Base-by-base conservation (phyloP, 2,888 invertebrate genomes). In the Teinopalpus imperialis region DNA sequence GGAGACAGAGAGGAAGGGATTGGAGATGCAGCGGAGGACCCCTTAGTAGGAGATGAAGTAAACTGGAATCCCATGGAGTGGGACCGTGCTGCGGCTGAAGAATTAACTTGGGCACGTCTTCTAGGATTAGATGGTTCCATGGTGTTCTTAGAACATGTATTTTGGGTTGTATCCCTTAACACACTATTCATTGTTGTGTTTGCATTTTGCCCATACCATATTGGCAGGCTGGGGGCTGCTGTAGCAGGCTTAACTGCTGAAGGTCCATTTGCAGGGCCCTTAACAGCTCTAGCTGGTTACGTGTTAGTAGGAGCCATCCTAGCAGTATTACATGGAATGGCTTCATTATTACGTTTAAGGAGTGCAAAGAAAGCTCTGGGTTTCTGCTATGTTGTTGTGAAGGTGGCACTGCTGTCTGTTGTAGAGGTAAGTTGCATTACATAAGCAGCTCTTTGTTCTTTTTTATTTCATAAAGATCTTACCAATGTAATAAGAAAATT, bases 21-120 rank as follows among this genome's bases (percentile, higher is more conserved):
- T 61, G 68, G 82, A 58, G 73, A 85, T 57, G 70, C 68, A 30
- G 76, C 59, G 12, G 91, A 89, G 63, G 90, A 92, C 59, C 82
- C 90, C 14, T 72, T 92, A 55, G 92, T 90, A 20, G 92, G 93
- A 2, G 94, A 95, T 66, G 95, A 95, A 63, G 95, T 93, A 49
- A 98, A 98, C 67, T 98, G 98, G 98, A 98, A 98, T 80, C 98
- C 98, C 0, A 97, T 98, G 92, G 98, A 98, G 69, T 99, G 98
- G 98, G 98, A 99, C 71, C 90, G 98, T 52, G 98, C 98, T 0
- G 98, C 98, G 0, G 97, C 97, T 6, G 99, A 98, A 69, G 99
- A 99, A 75, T 86, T 99, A 14, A 99, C 99, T 0, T 99, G 99
- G 99, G 99, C 99, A 73, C 92, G 98, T 54, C 88, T 99, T 3